Evolutionary conservation across 2,113 vertebrate species (phyloP).

Genomic region (Lipophrys pholis): DNA sequence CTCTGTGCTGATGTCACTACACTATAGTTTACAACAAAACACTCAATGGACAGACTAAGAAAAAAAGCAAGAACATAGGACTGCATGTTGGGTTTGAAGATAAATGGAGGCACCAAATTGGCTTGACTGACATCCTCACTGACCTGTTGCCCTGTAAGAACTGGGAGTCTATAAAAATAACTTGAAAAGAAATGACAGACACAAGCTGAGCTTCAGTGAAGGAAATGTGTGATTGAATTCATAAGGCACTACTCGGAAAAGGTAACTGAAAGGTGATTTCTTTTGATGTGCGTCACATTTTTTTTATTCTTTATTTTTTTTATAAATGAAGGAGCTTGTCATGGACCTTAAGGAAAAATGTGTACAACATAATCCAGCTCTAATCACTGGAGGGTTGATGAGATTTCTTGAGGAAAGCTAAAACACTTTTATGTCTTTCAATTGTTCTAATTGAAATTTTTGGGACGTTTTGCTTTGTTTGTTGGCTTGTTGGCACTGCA

Average conservation of each 20-base stretch:
- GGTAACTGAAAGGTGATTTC: background rate
- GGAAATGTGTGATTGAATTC: conserved; percentile 10
- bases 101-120: conserved; percentile 28
- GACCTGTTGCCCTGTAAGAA: conserved; percentile 28
- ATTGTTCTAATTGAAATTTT: no score
- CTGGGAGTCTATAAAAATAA: conserved; percentile 29
- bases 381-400: no score
- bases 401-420: no score
- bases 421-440: no score
- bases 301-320: no score
- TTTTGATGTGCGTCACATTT: background rate
- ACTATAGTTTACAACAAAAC: conserved; percentile 9
- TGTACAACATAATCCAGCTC: no score
- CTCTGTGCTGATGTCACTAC: conserved; percentile 28
- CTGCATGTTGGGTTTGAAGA: conserved; percentile 37
- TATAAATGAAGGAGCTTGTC: no score
- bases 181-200: conserved; percentile 15
- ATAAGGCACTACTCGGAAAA: background rate
- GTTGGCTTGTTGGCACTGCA: no score
- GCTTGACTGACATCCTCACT: conserved; percentile 38
- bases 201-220: background rate
- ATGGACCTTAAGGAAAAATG: no score
- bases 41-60: conserved; percentile 6
- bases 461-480: no score
- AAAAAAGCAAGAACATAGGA: conserved; percentile 35